Evolutionary conservation across 2,113 vertebrate species (phyloP).

Genomic region (Scophthalmus maximus): DNA sequence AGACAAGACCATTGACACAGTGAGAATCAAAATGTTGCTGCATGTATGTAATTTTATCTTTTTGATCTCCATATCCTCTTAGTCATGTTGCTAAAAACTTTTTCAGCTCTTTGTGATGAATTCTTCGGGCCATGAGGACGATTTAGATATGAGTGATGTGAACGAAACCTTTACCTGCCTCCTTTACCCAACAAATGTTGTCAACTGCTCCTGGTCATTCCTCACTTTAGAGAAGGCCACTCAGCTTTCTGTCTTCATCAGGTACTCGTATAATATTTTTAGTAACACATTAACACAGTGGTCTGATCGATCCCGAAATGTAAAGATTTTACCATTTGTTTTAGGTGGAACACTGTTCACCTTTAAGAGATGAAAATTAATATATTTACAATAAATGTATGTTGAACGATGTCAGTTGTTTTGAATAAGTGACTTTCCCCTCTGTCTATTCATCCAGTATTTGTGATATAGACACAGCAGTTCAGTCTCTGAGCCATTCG

Average conservation of each 20-base stretch:
- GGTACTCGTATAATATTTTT: slow-evolving; percentile 34
- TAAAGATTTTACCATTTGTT: too few relatives aligned
- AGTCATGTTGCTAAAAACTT: background rate
- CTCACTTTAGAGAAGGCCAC: background rate
- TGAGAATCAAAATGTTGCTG: slow-evolving; percentile 10
- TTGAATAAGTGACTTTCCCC: background rate
- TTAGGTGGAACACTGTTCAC: too few relatives aligned
- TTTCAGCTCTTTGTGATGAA: fast-evolving
- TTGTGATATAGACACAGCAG: fast-evolving
- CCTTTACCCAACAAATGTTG: slow-evolving; percentile 31
- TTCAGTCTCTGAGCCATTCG: background rate
- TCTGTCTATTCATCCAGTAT: slow-evolving; percentile 41
- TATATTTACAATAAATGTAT: background rate
- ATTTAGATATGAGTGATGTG: fast-evolving
- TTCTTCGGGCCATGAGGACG: fast-evolving
- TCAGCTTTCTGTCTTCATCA: slow-evolving; percentile 36
- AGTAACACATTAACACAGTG: background rate
- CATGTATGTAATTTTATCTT: background rate
- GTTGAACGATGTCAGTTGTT: background rate
- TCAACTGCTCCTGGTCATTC: slow-evolving; percentile 72
- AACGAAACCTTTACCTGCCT: slow-evolving; percentile 17
- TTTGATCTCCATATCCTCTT: background rate
- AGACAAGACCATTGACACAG: fast-evolving
- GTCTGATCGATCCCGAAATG: background rate
- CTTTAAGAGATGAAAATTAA: background rate